These are phyloP conservation scores for Polypedilum vanderplanki DNA, from an alignment of 1,140 invertebrate genomes.

Conservation along the genomic window DNA sequence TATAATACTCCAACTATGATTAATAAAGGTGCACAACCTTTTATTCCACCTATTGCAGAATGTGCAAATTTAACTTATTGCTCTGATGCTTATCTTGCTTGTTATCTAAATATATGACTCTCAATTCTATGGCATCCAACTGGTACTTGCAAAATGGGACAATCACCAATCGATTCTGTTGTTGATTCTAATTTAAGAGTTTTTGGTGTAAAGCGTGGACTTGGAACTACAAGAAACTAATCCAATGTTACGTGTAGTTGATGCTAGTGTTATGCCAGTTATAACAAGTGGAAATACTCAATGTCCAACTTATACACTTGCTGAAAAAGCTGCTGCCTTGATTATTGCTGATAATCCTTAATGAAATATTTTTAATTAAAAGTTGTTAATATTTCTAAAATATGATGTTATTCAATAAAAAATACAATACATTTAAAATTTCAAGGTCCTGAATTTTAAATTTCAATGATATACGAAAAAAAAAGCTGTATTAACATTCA, in stretches of 20 bases:
- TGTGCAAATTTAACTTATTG: no score
- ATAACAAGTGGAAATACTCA: constrained; percentile 64
- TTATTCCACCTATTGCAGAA: not conserved
- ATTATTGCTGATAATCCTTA: constrained; percentile 51
- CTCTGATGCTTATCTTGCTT: not conserved
- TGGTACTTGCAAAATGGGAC: constrained; percentile 82
- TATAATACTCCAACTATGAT: not conserved
- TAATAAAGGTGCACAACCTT: not conserved
- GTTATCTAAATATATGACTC: not conserved
- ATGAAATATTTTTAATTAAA: no score
- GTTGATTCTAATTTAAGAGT: constrained; percentile 66
- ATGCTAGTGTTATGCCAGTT: constrained; percentile 67
- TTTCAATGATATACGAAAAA: no score
- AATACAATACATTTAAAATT: no score
- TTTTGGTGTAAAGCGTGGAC: constrained; percentile 57
- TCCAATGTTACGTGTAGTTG: constrained; percentile 36
- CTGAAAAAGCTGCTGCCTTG: constrained; percentile 75
- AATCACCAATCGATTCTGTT: constrained; percentile 59
- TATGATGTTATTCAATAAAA: no score
- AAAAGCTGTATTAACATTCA: no score
- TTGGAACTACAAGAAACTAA: constrained; percentile 49
- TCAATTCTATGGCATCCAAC: constrained; percentile 55
- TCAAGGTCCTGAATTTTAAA: no score
- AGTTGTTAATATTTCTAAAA: no score
- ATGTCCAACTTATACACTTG: constrained; percentile 74